Percentiles rank a stretch among this genome's conserved stretches.
These are phyloP conservation scores for Steinernema khuongi DNA, from an alignment of 1,140 invertebrate genomes.

Conservation along the genomic window DNA sequence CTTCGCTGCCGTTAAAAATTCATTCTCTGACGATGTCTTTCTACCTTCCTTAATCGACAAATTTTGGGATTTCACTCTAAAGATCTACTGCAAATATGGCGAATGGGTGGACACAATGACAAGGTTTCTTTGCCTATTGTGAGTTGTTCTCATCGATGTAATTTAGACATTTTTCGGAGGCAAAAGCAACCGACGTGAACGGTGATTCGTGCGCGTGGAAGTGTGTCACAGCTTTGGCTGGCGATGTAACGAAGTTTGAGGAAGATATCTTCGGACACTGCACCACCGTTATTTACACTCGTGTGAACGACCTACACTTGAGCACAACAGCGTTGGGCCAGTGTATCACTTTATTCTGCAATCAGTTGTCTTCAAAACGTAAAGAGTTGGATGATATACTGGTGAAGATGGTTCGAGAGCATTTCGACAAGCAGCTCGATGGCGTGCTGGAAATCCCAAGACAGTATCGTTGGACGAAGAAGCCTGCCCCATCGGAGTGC, in stretches of 20 bases:
- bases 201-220: background rate
- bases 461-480: constrained; percentile 83
- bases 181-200: background rate
- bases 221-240: background rate
- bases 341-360: constrained; percentile 30
- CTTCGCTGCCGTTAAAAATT: constrained; percentile 60
- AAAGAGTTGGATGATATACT: background rate
- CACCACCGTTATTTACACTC: background rate
- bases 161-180: background rate
- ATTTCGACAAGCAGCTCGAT: constrained; percentile 59
- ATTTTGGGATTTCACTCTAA: constrained; percentile 80
- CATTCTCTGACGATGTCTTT: constrained; percentile 31
- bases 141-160: background rate
- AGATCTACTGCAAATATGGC: constrained; percentile 72
- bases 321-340: background rate
- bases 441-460: constrained; percentile 81
- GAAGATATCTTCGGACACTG: background rate
- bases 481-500: constrained; percentile 73
- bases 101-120: constrained; percentile 66
- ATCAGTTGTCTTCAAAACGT: background rate
- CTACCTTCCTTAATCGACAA: constrained; percentile 63
- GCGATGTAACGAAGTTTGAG: background rate
- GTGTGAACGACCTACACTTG: constrained; percentile 57
- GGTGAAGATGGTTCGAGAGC: constrained; percentile 23
- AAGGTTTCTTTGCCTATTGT: constrained; percentile 23